Conservation (phyloP, 2,113 vertebrate genomes). For the Seriola quinqueradiata region DNA sequence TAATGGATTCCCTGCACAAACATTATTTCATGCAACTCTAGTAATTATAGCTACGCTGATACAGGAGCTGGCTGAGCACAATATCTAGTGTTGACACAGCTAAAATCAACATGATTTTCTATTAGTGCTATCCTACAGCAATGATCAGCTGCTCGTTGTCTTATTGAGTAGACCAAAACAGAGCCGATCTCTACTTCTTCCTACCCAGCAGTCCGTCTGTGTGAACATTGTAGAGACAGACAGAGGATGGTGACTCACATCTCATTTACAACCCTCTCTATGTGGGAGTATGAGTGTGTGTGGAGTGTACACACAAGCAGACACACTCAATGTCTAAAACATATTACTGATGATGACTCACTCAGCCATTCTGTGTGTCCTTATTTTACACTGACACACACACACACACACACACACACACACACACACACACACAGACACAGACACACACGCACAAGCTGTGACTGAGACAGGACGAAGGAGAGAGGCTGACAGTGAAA, state of each 20-base stretch:
- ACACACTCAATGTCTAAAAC: slow-evolving; percentile 4
- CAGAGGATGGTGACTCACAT: slow-evolving; percentile 11
- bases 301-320: slow-evolving; percentile 3
- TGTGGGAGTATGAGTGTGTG: not conserved
- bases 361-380: not conserved
- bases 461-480: not conserved
- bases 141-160: not conserved
- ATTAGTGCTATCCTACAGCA: not conserved
- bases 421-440: no score
- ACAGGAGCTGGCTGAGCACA: no score
- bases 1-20: no score
- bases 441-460: no score
- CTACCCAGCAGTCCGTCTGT: not conserved
- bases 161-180: not conserved
- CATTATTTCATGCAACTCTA: no score
- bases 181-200: not conserved
- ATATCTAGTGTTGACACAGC: no score
- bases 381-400: not conserved
- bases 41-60: no score
- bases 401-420: no score
- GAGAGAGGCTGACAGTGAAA: no score
- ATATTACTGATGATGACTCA: slow-evolving; percentile 28
- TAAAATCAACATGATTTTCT: not conserved
- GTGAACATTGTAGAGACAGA: not conserved
- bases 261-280: not conserved